Percentiles rank a stretch among this genome's conserved stretches.
These are phyloP conservation scores for Volucella bombylans DNA, from an alignment of 2,888 invertebrate species.

Conservation along the genomic window DNA sequence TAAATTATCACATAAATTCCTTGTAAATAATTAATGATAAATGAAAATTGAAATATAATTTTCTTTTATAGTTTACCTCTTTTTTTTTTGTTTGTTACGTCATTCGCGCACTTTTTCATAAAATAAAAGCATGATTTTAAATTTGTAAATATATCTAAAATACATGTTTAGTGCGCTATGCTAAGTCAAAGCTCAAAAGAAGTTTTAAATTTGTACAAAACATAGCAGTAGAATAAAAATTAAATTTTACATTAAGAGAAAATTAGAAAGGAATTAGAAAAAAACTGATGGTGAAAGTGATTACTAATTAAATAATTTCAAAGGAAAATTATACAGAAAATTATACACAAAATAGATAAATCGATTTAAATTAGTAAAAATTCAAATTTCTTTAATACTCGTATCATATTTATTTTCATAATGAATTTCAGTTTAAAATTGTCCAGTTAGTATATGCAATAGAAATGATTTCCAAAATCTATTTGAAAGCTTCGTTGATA, in stretches of 20 bases:
- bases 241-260: constrained; percentile 9
- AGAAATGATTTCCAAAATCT: too few species aligned
- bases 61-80: background rate
- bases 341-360: background rate
- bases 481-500: too few species aligned
- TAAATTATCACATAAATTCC: constrained; percentile 2
- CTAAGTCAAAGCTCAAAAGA: constrained; percentile 63
- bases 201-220: constrained; percentile 47
- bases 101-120: constrained; percentile 31
- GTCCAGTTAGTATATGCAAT: too few species aligned
- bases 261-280: background rate
- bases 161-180: constrained; percentile 46
- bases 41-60: background rate
- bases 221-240: constrained; percentile 8
- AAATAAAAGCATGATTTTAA: constrained; percentile 28
- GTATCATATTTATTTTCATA: too few species aligned
- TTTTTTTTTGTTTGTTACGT: background rate
- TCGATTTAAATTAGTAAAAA: too few species aligned
- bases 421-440: too few species aligned
- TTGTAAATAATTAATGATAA: constrained; percentile 31
- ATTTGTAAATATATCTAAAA: constrained; percentile 46
- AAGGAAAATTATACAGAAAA: background rate
- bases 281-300: background rate
- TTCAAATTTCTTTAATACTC: too few species aligned
- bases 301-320: constrained; percentile 3